phyloP scores from a whole-genome alignment of 2,888 invertebrate genomes.

The Camponotus fellah region DNA sequence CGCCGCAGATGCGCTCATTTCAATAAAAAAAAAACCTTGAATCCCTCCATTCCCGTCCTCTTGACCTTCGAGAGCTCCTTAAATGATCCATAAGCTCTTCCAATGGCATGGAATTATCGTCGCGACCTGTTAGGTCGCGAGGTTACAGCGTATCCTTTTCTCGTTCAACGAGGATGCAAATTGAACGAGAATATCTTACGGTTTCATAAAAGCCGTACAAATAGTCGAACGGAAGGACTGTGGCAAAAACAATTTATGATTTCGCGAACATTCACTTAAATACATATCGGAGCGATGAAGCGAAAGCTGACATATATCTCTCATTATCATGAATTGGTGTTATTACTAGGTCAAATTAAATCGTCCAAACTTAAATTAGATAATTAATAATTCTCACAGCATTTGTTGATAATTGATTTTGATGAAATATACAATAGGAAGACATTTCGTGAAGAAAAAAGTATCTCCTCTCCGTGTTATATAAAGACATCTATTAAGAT shows the following conservation, averaged over 20 bases:
- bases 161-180: slow-evolving; percentile 24
- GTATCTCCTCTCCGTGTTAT: neutral
- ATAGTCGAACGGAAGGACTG: neutral
- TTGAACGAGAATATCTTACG: slow-evolving; percentile 51
- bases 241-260: slow-evolving; percentile 13
- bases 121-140: slow-evolving; percentile 36
- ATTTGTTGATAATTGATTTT: neutral
- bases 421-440: neutral
- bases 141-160: slow-evolving; percentile 50
- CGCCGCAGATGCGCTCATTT: slow-evolving; percentile 80
- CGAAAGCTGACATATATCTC: neutral
- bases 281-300: neutral
- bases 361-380: neutral
- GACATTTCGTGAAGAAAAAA: neutral
- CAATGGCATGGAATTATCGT: slow-evolving; percentile 68
- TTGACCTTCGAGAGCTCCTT: slow-evolving; percentile 64
- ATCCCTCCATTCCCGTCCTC: slow-evolving; percentile 62
- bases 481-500: neutral
- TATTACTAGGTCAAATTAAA: neutral
- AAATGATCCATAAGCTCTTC: slow-evolving; percentile 74
- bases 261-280: neutral
- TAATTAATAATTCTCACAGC: slow-evolving; percentile 15
- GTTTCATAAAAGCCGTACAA: slow-evolving; percentile 31
- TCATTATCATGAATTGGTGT: slow-evolving; percentile 16
- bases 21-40: slow-evolving; percentile 76